Base-by-base conservation (phyloP, 1,140 invertebrate genomes). In the Neodiprion pinetum region DNA sequence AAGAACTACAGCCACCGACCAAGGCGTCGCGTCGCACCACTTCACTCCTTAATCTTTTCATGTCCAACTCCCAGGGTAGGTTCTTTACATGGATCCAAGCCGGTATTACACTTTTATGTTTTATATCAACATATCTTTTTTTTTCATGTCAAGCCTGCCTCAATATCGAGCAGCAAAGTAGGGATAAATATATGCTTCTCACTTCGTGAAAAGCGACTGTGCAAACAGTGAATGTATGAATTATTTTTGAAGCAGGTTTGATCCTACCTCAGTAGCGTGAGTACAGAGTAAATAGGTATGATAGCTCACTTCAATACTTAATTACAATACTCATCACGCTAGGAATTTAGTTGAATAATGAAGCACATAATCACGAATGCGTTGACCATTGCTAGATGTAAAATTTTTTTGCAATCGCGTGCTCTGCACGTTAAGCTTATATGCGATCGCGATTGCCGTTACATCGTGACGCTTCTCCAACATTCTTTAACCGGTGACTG, bases 41-140 rank as follows among this genome's bases (percentile, higher is more conserved):
- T 88, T 97, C 96, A 88, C 93, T 97, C 86, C 92, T 97, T 88
- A 97, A 97, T 93, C 92, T 97, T 90, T 97, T 97, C 92, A 96
- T 96, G 91, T 95, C 95, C 91, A 96, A 96, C 90, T 96, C 95
- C 90, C 95, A 96, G 93, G 95, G 95, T 93, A 96, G 86, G 87
- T 88, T 75, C 72, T 61, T 61, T 17, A 61, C 53, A 61, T 61
- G 4, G 11, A 61, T 61, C 8, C 53, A 61, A 61, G 53, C 53
- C 53, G 53, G 53, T 61, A 61, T 61, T 17, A 61, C n/a, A 61
- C 53, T 61, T 61, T 61, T 9, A 61, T 61, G 11, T 61, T 61
- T 61, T 61, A 14, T 61, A 61, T 17, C 4, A 12, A 61, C 53
- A 8, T 21, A 21, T 61, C 8, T 61, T 61, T 61, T 61, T 61